Percentiles rank a stretch among this genome's conserved stretches.
Evolutionary conservation across 35 echinoderm and acorn worm species (phyloP).

Genomic region (Hemicentrotus pulcherrimus): DNA sequence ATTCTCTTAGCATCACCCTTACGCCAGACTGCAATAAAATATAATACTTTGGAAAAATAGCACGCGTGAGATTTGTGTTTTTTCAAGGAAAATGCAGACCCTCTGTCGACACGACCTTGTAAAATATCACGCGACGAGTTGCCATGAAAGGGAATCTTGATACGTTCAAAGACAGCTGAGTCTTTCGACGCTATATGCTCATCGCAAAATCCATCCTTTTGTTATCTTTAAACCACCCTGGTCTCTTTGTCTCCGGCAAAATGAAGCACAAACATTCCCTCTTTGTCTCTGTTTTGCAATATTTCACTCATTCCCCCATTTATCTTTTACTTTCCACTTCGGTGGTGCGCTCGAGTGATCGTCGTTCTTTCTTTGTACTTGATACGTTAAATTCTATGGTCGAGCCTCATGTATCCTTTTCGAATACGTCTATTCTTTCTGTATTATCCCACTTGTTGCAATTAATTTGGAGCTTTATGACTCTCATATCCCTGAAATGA

Average conservation of each 20-base stretch:
- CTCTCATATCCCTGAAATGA: too few species aligned
- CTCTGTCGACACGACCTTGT: not conserved
- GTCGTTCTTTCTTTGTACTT: not conserved
- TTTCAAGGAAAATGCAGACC: not conserved
- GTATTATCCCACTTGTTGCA: not conserved
- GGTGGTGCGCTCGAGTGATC: not conserved
- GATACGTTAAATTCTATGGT: not conserved
- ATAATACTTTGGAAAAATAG: not conserved
- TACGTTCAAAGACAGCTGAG: constrained; percentile 2
- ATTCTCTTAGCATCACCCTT: not conserved
- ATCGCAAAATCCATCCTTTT: not conserved
- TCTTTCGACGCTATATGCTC: not conserved
- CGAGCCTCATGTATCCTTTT: not conserved
- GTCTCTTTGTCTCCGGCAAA: not conserved
- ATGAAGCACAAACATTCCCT: not conserved
- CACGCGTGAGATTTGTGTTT: not conserved
- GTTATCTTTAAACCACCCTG: not conserved
- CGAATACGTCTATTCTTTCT: not conserved
- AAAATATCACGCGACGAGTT: constrained; percentile 9
- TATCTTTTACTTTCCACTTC: not conserved
- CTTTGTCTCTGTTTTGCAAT: not conserved
- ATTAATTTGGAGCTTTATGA: not conserved
- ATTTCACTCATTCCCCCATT: not conserved
- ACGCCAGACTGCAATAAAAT: not conserved
- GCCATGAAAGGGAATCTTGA: not conserved